Percentiles rank a stretch among this genome's conserved stretches.
Conservation (phyloP, 2,888 invertebrate species). For the Drosophila robusta region DNA sequence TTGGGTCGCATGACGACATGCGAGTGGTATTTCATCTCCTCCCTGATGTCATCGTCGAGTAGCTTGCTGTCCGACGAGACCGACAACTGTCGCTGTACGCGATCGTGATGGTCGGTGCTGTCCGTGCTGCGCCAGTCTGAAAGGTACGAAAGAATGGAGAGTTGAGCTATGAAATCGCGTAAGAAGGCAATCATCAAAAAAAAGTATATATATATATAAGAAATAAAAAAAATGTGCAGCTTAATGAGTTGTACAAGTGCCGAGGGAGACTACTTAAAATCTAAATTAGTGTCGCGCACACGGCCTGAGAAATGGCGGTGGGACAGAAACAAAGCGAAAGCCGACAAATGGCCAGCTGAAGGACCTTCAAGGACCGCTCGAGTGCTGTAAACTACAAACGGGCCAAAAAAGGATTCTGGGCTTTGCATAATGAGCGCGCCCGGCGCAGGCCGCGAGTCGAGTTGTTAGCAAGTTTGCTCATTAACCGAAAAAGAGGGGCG, state of each 20-base stretch:
- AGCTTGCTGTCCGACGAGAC: constrained; percentile 97
- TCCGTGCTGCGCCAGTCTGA: constrained; percentile 90
- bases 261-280: constrained; percentile 54
- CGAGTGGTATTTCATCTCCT: constrained; percentile 88
- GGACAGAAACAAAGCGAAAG: constrained; percentile 37
- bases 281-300: constrained; percentile 49
- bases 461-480: constrained; percentile 55
- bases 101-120: constrained; percentile 90
- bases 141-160: constrained; percentile 69
- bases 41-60: constrained; percentile 94
- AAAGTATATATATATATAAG: background rate
- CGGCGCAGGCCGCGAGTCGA: constrained; percentile 27
- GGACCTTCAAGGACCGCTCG: constrained; percentile 36
- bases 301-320: background rate
- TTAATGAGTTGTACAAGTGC: constrained; percentile 71
- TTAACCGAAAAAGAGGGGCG: constrained; percentile 25
- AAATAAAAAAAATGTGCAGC: constrained; percentile 41
- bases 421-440: constrained; percentile 69
- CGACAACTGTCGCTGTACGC: constrained; percentile 94
- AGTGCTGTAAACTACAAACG: constrained; percentile 33
- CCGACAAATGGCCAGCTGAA: constrained; percentile 51
- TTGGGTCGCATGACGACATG: constrained; percentile 95
- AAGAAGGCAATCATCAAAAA: constrained; percentile 19
- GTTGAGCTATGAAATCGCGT: constrained; percentile 7
- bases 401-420: constrained; percentile 41